These are phyloP conservation scores for Vicugna pacos DNA, from an alignment of 2,113 vertebrate genomes.

Conservation along the genomic window DNA sequence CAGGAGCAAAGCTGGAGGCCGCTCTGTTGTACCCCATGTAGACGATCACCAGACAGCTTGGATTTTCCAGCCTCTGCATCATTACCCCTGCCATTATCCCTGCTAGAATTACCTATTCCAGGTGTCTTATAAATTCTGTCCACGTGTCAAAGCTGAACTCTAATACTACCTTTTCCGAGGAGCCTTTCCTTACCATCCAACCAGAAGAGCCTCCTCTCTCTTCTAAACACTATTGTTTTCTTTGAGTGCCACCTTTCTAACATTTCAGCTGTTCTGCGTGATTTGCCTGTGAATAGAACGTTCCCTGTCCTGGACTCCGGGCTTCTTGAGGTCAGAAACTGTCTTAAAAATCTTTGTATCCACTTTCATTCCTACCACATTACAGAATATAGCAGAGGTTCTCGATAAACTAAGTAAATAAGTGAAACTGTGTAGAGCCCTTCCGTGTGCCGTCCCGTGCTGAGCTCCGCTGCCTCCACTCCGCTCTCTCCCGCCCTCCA, in stretches of 20 bases:
- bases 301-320: background rate
- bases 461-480: background rate
- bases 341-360: background rate
- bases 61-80: background rate
- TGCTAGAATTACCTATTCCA: background rate
- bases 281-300: background rate
- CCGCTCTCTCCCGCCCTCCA: background rate
- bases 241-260: background rate
- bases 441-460: fast-evolving
- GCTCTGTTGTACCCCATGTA: background rate
- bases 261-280: background rate
- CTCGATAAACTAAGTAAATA: background rate
- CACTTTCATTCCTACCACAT: background rate
- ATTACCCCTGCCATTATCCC: background rate
- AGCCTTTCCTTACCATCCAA: background rate
- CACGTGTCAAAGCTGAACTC: background rate
- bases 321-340: background rate
- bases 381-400: background rate
- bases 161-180: background rate
- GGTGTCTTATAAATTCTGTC: background rate
- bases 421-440: background rate
- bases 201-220: background rate
- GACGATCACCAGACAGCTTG: background rate
- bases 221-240: background rate
- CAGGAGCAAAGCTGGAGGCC: background rate